Evolutionary conservation across 2,797 vertebrate species (phyloP).

Genomic region (Lithobates sylvaticus): DNA sequence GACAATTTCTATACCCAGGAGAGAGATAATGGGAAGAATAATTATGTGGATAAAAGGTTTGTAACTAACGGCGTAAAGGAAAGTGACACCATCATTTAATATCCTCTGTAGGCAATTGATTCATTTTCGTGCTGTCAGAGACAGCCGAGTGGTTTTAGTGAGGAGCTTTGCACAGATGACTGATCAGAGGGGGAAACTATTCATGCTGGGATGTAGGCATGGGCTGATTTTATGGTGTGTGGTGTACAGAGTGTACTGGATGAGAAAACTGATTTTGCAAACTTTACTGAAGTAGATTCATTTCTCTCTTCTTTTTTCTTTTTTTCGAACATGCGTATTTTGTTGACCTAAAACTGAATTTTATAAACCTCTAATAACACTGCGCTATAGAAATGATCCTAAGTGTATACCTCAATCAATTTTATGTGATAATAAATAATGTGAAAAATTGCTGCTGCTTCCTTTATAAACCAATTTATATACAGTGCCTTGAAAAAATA

Average conservation of each 20-base stretch:
- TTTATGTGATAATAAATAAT: too few relatives aligned
- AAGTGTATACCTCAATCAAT: too few relatives aligned
- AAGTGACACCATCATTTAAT: conserved; percentile 55
- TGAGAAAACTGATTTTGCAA: background rate
- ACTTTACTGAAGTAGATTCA: background rate
- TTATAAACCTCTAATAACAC: too few relatives aligned
- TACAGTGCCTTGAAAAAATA: too few relatives aligned
- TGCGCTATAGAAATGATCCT: too few relatives aligned
- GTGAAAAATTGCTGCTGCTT: too few relatives aligned
- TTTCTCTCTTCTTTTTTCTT: background rate
- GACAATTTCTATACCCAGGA: conserved; percentile 59
- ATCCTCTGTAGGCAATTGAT: conserved; percentile 27
- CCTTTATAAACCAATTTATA: too few relatives aligned
- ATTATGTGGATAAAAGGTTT: conserved; percentile 59
- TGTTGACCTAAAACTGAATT: background rate
- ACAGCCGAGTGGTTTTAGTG: conserved; percentile 26
- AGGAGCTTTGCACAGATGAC: conserved; percentile 1
- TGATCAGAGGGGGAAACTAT: conserved; percentile 49
- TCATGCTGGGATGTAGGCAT: conserved; percentile 58
- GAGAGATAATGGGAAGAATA: conserved; percentile 53
- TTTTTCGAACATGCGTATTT: background rate
- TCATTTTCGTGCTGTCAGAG: conserved; percentile 23
- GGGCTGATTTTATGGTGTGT: background rate
- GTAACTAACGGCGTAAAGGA: conserved; percentile 60
- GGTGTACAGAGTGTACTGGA: background rate